Base-by-base conservation (phyloP, 2,888 invertebrate genomes). In the Gastrophysa polygoni region DNA sequence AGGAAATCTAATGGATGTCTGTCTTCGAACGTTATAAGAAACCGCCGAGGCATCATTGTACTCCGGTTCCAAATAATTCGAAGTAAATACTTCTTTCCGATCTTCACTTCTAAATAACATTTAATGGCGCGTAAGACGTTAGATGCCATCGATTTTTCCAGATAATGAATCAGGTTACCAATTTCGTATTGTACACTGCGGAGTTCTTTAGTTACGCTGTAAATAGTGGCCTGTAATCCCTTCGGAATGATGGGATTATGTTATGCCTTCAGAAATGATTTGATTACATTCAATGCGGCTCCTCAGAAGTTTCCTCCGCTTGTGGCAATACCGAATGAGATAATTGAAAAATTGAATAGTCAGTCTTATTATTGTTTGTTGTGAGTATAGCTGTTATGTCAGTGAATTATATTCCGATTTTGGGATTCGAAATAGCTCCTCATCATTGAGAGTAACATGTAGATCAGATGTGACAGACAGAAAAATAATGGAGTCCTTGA, bases 71-170 rank as follows among this genome's bases (percentile, higher is more conserved):
- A 16, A 51, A 51, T 18, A 17, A 34, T 51, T 18, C 21, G 14
- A 18, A 32, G 34, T 38, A 18, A 52, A 20, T 52, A 11, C 38
- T 21, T 16, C 51, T 38, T 38, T 16, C 34, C 38, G 52, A 38
- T 52, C 38, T 52, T 32, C 38, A 38, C 10, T 28, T 49, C 14
- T 28, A 52, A 52, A 34, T 38, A 18, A 52, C 52, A 52, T 20
- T 49, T 57, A 59, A 63, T 59, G 55, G 52, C 48, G 57, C 52
- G 63, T 63, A 52, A 57, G 63, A 49, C 32, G 56, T 47, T 59
- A 63, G 14, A 34, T 32, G 14, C 51, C 50, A 63, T 63, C 56
- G 55, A 63, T 59, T 63, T 56, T 59, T 63, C 56, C 51, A 51
- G 50, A 59, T 51, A 63, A 62, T 52, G 43, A 51, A 51, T 56